These are phyloP conservation scores for human DNA, from an alignment of 2,113 vertebrate species.

Conservation along the genomic window GRCh38 chr9:119091501-119092000, in stretches of 20 bases:
- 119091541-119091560: background rate
- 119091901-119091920: background rate
- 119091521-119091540: background rate
- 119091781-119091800: background rate
- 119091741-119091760: too few relatives aligned
- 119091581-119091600: background rate
- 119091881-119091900: background rate
- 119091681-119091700: background rate
- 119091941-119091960: slow-evolving; percentile 20
- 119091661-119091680: background rate
- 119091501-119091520: background rate
- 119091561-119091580: background rate
- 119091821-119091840: background rate
- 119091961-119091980: background rate
- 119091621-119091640: background rate
- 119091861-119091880: background rate
- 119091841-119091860: background rate
- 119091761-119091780: background rate
- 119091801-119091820: background rate
- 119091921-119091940: background rate
- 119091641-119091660: background rate
- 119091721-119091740: background rate
- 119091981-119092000: slow-evolving; percentile 24
- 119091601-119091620: background rate
- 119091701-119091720: background rate